Evolutionary conservation across 2,888 invertebrate species (phyloP), one percentile per base, ranked within the genome.

Genomic region (Pseudococcus longispinus): DNA sequence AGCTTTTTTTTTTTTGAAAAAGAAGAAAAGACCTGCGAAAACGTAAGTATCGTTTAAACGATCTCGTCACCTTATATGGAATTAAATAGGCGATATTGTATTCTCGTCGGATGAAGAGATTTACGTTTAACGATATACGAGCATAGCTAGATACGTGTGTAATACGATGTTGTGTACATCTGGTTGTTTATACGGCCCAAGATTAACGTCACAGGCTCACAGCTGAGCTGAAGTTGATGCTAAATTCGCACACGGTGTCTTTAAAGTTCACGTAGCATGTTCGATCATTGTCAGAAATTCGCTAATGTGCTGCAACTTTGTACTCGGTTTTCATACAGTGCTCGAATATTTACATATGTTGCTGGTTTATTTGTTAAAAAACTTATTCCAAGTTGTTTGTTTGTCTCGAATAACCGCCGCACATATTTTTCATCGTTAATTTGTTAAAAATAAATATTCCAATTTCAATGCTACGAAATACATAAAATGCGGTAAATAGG

Each of bases 281-380:
- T 60, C 60, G 60, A 60, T 60, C 60, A 60, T 60, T 60, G 60
- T 60, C 60, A 60, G 60, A 60, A 23, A 60, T 23, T 60, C 60
- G 20, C 23, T 60, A 60, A 60, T 60, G 23, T 13, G 60, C 60
- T 60, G 60, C 60, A 60, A 60, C 60, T 60, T 60, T 23, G 23
- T 60, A 60, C 60, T 20, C 8, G 13, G 9, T 20, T 60, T 23
- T 23, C 60, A 60, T 60, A 60, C 6, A 18, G n/a, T 60, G 2
- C 55, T n/a, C 55, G 55, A 6, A 9, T 60, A 60, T 60, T 60
- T 60, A 37, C 37, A 37, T 37, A 23, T 60, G 23, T 60, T 60
- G 23, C 13, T 9, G 37, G 37, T 60, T 60, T 55, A 55, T 55
- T 60, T 60, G 60, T 60, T 60, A 20, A 60, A 37, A 46, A 60